A percentile compares a stretch with the other conserved stretches of the same genome.
Conservation (phyloP, 2,113 vertebrate genomes). For the Vombatus ursinus region DNA sequence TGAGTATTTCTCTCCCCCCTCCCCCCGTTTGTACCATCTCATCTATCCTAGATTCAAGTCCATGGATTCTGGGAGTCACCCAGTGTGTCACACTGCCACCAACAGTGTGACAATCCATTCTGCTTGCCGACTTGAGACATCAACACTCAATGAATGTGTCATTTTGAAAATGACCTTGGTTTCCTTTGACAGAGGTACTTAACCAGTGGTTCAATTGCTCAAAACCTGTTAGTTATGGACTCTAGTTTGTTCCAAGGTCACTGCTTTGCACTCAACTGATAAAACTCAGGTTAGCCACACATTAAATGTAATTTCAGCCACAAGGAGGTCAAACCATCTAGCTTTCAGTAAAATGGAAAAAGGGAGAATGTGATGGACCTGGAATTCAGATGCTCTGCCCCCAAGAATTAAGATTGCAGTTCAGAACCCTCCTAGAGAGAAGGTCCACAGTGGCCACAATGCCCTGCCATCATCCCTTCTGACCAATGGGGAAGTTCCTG, state of each 20-base stretch:
- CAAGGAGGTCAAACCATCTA: constrained; percentile 2
- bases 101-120: constrained; percentile 15
- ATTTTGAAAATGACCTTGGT: constrained; percentile 49
- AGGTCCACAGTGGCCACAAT: not conserved
- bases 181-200: constrained; percentile 63
- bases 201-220: constrained; percentile 55
- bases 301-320: constrained; percentile 51
- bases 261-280: constrained; percentile 59
- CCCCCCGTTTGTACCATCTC: not conserved
- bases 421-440: not conserved
- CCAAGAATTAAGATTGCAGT: not conserved
- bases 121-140: constrained; percentile 24
- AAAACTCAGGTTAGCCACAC: constrained; percentile 62
- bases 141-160: constrained; percentile 39
- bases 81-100: too few species aligned
- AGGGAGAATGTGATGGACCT: constrained; percentile 31
- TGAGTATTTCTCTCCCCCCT: not conserved
- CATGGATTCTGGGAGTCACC: not conserved
- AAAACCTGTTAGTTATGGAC: constrained; percentile 61
- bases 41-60: not conserved
- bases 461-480: not conserved
- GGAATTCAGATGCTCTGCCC: constrained; percentile 16
- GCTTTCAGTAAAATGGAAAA: constrained; percentile 25
- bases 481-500: not conserved
- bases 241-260: constrained; percentile 53